A percentile compares a stretch with the other conserved stretches of the same genome.
Conservation (phyloP, 2,797 vertebrate species). For the Gallinago solitaria region DNA sequence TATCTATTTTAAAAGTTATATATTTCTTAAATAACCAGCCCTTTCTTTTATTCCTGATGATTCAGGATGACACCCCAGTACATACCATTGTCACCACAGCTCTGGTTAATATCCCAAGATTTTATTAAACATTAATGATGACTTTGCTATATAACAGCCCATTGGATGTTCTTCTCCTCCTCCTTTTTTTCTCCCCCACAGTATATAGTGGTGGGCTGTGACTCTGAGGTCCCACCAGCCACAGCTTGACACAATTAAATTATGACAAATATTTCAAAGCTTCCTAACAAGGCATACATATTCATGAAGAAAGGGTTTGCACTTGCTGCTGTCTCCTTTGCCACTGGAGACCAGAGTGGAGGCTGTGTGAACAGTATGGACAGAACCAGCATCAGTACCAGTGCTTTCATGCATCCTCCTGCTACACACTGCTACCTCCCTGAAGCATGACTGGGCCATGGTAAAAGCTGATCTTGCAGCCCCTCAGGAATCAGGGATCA, state of each 20-base stretch:
- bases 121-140: slow-evolving; percentile 32
- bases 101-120: slow-evolving; percentile 27
- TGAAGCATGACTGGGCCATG: neutral
- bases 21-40: neutral
- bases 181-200: neutral
- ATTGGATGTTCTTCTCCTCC: neutral
- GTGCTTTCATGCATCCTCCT: neutral
- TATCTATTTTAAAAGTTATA: neutral
- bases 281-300: neutral
- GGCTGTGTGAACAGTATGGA: neutral
- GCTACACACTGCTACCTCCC: neutral
- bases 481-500: neutral
- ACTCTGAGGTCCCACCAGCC: neutral
- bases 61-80: neutral
- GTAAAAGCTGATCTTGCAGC: neutral
- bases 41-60: neutral
- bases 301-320: neutral
- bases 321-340: neutral
- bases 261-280: neutral
- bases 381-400: neutral
- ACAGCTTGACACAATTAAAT: neutral
- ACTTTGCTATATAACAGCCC: slow-evolving; percentile 28
- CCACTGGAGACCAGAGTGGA: neutral
- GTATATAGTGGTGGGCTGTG: neutral
- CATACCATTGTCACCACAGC: slow-evolving; percentile 18